Conservation (phyloP, 2,113 vertebrate species). For the Herpetotheres cachinnans region DNA sequence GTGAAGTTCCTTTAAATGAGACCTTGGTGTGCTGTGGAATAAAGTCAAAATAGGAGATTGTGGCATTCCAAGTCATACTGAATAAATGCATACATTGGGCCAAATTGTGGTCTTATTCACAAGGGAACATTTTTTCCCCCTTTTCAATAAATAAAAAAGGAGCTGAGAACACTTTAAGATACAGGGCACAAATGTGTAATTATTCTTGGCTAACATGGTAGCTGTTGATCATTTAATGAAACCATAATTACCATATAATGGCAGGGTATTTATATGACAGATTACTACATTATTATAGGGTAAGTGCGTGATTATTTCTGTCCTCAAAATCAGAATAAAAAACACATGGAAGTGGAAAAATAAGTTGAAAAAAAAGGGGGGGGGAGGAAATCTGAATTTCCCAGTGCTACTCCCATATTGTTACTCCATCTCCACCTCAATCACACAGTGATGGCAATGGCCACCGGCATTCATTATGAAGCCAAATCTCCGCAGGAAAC, state of each 20-base stretch:
- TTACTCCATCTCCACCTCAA: constrained; percentile 29
- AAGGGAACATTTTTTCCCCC: constrained; percentile 9
- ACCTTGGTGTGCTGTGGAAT: constrained; percentile 38
- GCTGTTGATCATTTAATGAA: constrained; percentile 69
- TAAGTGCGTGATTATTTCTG: constrained; percentile 66
- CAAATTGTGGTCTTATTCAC: constrained; percentile 47
- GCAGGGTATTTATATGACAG: constrained; percentile 68
- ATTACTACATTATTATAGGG: constrained; percentile 68
- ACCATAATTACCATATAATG: constrained; percentile 69
- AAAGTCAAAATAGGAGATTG: constrained; percentile 50
- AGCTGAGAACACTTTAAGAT: constrained; percentile 61
- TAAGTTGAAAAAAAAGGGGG: constrained; percentile 5
- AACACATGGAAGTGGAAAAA: constrained; percentile 59
- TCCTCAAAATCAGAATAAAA: constrained; percentile 67
- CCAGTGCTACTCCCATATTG: constrained; percentile 4
- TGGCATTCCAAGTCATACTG: constrained; percentile 44
- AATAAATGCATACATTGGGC: constrained; percentile 53
- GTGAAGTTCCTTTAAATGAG: constrained; percentile 54
- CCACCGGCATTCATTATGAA: neutral
- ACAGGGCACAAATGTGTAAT: constrained; percentile 63
- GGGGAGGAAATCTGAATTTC: neutral
- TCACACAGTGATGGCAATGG: constrained; percentile 23
- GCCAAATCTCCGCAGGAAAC: constrained; percentile 46
- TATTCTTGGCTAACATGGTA: constrained; percentile 68
- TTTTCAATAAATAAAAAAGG: neutral